Evolutionary conservation across 2,113 vertebrate genomes (phyloP).

Genomic region (Trichomycterus rosablanca): DNA sequence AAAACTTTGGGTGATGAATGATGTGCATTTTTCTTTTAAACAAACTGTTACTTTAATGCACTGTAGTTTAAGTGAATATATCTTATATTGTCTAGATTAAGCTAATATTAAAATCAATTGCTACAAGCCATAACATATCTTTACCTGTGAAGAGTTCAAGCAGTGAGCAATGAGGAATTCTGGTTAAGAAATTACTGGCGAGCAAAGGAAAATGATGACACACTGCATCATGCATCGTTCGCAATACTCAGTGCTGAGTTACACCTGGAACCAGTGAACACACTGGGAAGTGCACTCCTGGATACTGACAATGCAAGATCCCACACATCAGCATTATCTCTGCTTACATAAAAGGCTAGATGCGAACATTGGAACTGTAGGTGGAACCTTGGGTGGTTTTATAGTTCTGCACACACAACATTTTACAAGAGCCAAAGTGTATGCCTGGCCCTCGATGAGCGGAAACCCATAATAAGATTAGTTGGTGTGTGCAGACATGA

Average conservation of each 20-base stretch:
- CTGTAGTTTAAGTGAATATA: too few relatives aligned
- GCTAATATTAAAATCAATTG: too few relatives aligned
- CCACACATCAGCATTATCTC: not conserved
- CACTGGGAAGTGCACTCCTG: not conserved
- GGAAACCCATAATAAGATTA: slow-evolving; percentile 94
- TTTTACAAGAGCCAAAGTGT: slow-evolving; percentile 35
- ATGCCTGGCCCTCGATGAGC: slow-evolving; percentile 80
- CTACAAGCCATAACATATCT: too few relatives aligned
- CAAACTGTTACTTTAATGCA: too few relatives aligned
- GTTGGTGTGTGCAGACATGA: slow-evolving; percentile 87
- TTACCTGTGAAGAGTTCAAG: too few relatives aligned
- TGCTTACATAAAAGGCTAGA: too few relatives aligned
- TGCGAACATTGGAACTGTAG: too few relatives aligned
- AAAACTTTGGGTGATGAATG: too few relatives aligned
- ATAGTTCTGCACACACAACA: slow-evolving; percentile 22
- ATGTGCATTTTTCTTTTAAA: too few relatives aligned
- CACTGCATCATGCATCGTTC: not conserved
- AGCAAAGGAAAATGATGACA: not conserved
- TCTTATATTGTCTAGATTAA: too few relatives aligned
- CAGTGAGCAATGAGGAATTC: too few relatives aligned
- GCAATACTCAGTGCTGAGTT: not conserved
- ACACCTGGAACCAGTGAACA: not conserved
- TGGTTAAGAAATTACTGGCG: not conserved
- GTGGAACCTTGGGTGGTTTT: slow-evolving; percentile 27
- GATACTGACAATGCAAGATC: not conserved